Evolutionary conservation across 64 coral and sea anemone genomes (phyloP).

Genomic region (Pocillopora damicornis): DNA sequence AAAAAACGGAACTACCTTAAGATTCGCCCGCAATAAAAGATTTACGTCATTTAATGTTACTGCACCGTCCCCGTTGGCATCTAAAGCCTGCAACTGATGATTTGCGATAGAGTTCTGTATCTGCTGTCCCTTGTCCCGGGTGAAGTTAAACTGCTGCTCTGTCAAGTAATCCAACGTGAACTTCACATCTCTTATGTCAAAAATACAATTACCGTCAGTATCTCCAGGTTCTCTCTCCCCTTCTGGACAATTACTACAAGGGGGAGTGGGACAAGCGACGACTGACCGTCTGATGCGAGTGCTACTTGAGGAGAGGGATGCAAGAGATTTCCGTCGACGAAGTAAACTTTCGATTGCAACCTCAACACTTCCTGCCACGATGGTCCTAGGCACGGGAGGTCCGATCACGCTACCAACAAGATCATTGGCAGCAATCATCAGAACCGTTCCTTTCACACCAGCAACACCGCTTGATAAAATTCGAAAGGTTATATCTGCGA

Average conservation of each 20-base stretch:
- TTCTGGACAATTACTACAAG: slow-evolving; percentile 18
- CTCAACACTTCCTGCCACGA: slow-evolving; percentile 39
- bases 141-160: slow-evolving; percentile 63
- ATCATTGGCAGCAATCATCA: slow-evolving; percentile 57
- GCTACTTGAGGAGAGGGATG: not conserved
- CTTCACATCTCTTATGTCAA: slow-evolving; percentile 57
- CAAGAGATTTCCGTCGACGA: slow-evolving; percentile 18
- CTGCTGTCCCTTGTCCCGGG: slow-evolving; percentile 38
- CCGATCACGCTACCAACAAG: slow-evolving; percentile 37
- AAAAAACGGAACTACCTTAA: slow-evolving; percentile 26
- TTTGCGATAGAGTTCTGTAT: slow-evolving; percentile 43
- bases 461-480: not conserved
- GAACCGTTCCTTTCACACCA: slow-evolving; percentile 23
- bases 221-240: slow-evolving; percentile 29
- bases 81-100: slow-evolving; percentile 40
- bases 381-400: slow-evolving; percentile 13
- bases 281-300: slow-evolving; percentile 8
- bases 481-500: slow-evolving; percentile 48
- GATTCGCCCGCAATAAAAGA: slow-evolving; percentile 26
- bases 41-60: slow-evolving; percentile 39
- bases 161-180: slow-evolving; percentile 48
- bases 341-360: not conserved
- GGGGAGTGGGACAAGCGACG: slow-evolving; percentile 24
- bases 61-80: slow-evolving; percentile 39
- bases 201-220: slow-evolving; percentile 51